Evolutionary conservation across 2,113 vertebrate species (phyloP), one percentile per base, ranked within the genome.

Genomic region (Melanostigma gelatinosum): DNA sequence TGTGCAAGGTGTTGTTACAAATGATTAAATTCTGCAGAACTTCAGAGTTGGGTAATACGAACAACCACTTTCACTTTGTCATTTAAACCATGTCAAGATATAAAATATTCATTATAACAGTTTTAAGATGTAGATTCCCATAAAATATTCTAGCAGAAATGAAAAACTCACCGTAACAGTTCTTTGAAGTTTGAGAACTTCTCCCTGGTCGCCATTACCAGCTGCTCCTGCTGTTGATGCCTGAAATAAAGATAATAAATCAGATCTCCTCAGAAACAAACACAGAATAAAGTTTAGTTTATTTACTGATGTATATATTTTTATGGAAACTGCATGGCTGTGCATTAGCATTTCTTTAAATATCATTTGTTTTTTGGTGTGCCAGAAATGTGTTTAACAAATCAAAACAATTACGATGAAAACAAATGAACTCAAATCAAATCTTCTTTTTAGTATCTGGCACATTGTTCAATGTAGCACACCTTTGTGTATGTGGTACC

Each of bases 181-280:
- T 91, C 95, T 97, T 86, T 98, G 97, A 34, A 99, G 93, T 80
- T 95, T 96, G 57, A 96, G 94, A 79, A 97, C 93, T 83, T 99
- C 98, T 66, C 87, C 95, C 89, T 97, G 95, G 79, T 98, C 97
- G 7, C 93, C 90, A 40, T 89, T 96, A 20, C 91, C 90, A 65
- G 87, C 55, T 87, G 96, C 96, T 88, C 95, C 91, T 12, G 76
- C 57, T 89, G 96, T 95, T 12, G 96, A 95, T 66, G 93, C 93
- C 97, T 97, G 81, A 74, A 88, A 84, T 50, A 48, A 61, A 18
- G 12, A 73, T 57, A 61, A 69, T 2, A 6, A 36, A 50, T 11
- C 6, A 29, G 10, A 75, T 44, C 18, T 24, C 11, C 1, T n/a
- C 32, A 44, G 27, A 36, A 44, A 36, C 6, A 50, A 6, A 68